Conservation (phyloP, 2,113 vertebrate species). For the Phalacrocorax brasilianus region DNA sequence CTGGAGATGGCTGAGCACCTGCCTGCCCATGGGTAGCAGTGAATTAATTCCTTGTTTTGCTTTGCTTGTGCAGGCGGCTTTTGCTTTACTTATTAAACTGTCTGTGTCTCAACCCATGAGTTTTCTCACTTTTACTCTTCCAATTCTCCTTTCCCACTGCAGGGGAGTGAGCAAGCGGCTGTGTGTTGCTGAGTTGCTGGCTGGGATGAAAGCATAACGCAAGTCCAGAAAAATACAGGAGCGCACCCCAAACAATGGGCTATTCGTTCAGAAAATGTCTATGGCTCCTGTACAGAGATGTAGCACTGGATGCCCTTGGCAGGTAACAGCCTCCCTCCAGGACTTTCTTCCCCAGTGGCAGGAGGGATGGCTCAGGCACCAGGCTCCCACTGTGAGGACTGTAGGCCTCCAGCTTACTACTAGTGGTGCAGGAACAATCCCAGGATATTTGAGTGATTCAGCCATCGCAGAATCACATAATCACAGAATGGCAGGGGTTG, state of each 20-base stretch:
- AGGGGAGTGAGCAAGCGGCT: too few species aligned
- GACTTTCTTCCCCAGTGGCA: not conserved
- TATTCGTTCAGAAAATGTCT: not conserved
- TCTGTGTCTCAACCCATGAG: too few species aligned
- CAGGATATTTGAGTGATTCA: not conserved
- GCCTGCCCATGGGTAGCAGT: too few species aligned
- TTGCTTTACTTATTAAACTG: too few species aligned
- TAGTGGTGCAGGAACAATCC: not conserved
- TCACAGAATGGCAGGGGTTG: too few species aligned
- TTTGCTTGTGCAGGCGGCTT: too few species aligned
- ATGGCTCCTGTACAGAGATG: not conserved
- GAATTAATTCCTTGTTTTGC: too few species aligned
- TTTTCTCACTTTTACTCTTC: too few species aligned
- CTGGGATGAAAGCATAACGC: too few species aligned
- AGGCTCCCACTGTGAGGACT: not conserved
- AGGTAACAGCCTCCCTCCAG: not conserved
- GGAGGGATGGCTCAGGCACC: not conserved
- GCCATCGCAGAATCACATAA: not conserved
- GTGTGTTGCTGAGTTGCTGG: too few species aligned
- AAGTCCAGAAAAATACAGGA: not conserved
- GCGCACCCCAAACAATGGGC: accelerated
- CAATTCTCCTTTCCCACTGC: too few species aligned
- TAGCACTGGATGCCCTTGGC: not conserved
- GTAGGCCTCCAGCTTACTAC: not conserved
- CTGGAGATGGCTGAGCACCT: too few species aligned